phyloP scores from a whole-genome alignment of 2,113 vertebrate genomes.

The Uria lomvia region DNA sequence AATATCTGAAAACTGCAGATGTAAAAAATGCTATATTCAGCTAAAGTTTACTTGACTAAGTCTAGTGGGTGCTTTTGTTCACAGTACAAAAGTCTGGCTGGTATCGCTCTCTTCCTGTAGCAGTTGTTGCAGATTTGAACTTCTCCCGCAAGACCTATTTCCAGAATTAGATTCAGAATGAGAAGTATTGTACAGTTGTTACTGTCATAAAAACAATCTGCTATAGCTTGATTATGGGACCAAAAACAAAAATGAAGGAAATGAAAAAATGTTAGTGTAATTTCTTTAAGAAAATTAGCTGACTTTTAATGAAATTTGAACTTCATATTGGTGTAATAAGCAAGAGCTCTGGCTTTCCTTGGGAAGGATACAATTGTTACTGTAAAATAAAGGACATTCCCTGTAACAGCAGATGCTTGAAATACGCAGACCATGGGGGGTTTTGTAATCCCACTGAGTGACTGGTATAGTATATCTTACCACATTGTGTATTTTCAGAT shows the following conservation, averaged over 20 bases:
- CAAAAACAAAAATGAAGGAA: neutral
- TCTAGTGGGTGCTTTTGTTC: constrained; percentile 24
- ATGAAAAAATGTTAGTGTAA: neutral
- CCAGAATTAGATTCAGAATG: constrained; percentile 37
- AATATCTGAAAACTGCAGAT: neutral
- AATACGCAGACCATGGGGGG: neutral
- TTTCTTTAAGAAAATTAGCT: neutral
- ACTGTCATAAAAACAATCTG: neutral
- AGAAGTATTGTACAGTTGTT: constrained; percentile 4
- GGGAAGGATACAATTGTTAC: neutral
- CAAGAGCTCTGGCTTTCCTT: neutral
- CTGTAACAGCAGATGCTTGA: neutral
- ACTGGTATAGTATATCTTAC: neutral
- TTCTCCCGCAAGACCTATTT: constrained; percentile 41
- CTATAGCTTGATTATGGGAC: neutral
- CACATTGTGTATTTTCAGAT: neutral
- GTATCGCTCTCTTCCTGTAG: neutral
- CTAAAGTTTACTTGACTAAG: neutral
- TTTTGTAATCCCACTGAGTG: neutral
- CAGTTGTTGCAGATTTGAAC: constrained; percentile 34
- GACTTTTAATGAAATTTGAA: neutral
- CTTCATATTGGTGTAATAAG: neutral
- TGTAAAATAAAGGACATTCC: neutral
- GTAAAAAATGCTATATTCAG: neutral
- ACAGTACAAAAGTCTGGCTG: neutral